Conservation (phyloP, 2,797 vertebrate genomes). For the Pantherophis vulpinus region DNA sequence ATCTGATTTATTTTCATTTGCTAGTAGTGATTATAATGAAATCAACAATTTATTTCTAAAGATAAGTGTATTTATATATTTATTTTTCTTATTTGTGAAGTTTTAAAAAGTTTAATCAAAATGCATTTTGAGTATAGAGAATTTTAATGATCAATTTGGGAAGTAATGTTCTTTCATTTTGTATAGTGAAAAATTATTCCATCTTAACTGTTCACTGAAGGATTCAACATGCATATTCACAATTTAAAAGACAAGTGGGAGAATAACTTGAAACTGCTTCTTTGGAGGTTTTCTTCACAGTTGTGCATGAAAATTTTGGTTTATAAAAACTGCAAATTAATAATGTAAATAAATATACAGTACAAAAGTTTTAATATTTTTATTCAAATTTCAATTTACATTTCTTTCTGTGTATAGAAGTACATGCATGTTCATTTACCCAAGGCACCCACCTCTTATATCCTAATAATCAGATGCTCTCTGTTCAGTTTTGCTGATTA, state of each 20-base stretch:
- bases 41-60: background rate
- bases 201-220: background rate
- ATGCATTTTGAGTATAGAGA: background rate
- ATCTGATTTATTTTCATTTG: background rate
- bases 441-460: background rate
- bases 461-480: background rate
- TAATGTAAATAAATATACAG: background rate
- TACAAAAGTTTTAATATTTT: background rate
- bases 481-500: background rate
- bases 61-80: rapidly evolving
- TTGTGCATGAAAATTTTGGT: background rate
- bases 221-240: background rate
- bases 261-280: background rate
- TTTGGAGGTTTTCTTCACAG: background rate
- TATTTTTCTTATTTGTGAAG: background rate
- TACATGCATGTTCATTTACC: background rate
- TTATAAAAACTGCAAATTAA: background rate
- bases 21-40: background rate
- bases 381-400: background rate
- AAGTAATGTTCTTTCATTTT: background rate
- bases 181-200: slow-evolving; percentile 6
- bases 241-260: background rate
- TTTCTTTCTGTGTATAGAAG: background rate
- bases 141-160: background rate
- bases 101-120: background rate